Base-by-base conservation (phyloP, 2,888 invertebrate genomes). In the Lutraria lutraria region DNA sequence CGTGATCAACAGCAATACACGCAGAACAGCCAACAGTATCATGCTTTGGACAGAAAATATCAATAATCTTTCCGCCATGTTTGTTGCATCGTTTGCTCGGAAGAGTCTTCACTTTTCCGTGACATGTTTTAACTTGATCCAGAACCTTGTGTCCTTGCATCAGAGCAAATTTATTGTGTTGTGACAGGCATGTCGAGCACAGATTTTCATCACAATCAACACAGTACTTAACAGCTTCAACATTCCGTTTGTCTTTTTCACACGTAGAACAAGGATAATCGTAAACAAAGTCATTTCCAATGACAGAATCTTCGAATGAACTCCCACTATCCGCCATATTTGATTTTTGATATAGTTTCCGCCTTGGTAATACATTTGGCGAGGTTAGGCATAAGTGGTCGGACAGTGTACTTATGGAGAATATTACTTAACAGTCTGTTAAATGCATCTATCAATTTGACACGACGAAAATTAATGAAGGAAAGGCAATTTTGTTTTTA, bases 191-290 rank as follows among this genome's bases (percentile, higher is more conserved):
- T 21, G n/a, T 53, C 54, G 53, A 10, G 21, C 81, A 81, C 8
- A 81, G 53, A 53, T 81, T 81, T 54, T 54, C 81, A 25, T 54
- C 53, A 25, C 81, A 81, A 13, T 81, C 81, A 8, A 53, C 54
- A 81, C 81, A 81, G 53, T 81, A 29, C 53, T 81, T 81, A 25
- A 53, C n/a, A n/a, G 53, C 81, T 53, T 52, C 53, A 19, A 81
- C 53, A 81, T 52, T 54, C 21, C 54, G 52, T 6, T 53, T 53
- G 13, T 81, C 81, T n/a, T 53, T n/a, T 53, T 12, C 53, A 53
- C 81, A 81, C n/a, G 81, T n/a, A 15, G 53, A 81, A 81, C 81
- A 81, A 6, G 81, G 81, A 53, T 53, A 81, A 3, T 81, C 81
- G n/a, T 54, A 53, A 1, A 54, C 19, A 54, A 15, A n/a, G 54